Base-by-base conservation (phyloP, 2,888 invertebrate species). In the Trisateles emortualis region DNA sequence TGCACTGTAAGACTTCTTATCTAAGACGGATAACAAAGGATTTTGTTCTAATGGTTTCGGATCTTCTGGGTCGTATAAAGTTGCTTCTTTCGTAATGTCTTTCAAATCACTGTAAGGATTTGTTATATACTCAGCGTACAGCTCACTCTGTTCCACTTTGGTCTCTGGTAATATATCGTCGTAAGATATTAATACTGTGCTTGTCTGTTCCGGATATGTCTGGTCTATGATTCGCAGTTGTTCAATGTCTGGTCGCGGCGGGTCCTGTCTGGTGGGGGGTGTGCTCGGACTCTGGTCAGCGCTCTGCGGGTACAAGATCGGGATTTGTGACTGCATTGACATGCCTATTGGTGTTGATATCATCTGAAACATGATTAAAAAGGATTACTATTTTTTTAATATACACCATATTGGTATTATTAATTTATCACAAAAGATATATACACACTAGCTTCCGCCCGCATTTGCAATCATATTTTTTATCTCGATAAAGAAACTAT, bases 331-430 rank as follows among this genome's bases (percentile, higher is more conserved):
- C 59, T 92, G 88, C 41, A 92, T 82, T 29, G 92, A 84, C 74
- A 92, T 87, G 13, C 94, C 94, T 46, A 95, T 95, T 0, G 95
- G 94, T 16, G 95, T 95, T 10, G 95, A 95, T 54, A 95, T 94
- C 94, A 95, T 94, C 95, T 95, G 91, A 9, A 72, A 72, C 26
- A 26, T n/a, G n/a, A n/a, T n/a, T n/a, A n/a, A n/a, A n/a, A n/a
- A n/a, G n/a, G n/a, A n/a, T n/a, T n/a, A n/a, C n/a, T n/a, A n/a
- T n/a, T n/a, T n/a, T n/a, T n/a, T n/a, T n/a, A n/a, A n/a, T n/a
- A n/a, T n/a, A n/a, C n/a, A n/a, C n/a, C n/a, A n/a, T n/a, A n/a
- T n/a, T n/a, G n/a, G n/a, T n/a, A n/a, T n/a, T n/a, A n/a, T n/a
- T n/a, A n/a, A n/a, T n/a, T n/a, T n/a, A n/a, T n/a, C n/a, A n/a